These are phyloP conservation scores for Ammodytes marinus DNA, from an alignment of 2,113 vertebrate species.

Conservation along the genomic window DNA sequence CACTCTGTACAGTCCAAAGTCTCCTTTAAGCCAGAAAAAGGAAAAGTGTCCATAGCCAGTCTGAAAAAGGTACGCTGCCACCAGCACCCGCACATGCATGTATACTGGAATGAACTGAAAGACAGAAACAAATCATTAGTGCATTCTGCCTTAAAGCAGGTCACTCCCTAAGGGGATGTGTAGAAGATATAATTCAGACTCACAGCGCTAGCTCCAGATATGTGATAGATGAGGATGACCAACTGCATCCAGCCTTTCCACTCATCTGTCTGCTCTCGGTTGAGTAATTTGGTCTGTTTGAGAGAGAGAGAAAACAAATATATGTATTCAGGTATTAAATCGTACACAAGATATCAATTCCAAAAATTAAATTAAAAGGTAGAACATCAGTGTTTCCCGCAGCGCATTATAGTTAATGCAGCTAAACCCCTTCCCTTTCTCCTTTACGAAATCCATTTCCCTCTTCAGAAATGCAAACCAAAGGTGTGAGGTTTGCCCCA, in stretches of 20 bases:
- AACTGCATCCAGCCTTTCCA: constrained; percentile 99
- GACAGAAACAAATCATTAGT: constrained; percentile 21
- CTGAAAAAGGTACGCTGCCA: constrained; percentile 98
- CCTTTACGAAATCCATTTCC: too few relatives aligned
- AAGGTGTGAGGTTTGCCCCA: too few relatives aligned
- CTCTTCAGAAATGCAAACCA: too few relatives aligned
- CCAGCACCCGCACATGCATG: constrained; percentile 97
- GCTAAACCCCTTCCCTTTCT: too few relatives aligned
- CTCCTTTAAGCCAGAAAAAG: constrained; percentile 98
- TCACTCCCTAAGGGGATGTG: background rate
- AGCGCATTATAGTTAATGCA: too few relatives aligned
- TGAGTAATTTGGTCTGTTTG: constrained; percentile 93
- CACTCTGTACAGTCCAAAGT: constrained; percentile 96
- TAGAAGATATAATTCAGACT: constrained; percentile 71
- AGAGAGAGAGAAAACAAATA: constrained; percentile 34
- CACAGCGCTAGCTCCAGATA: constrained; percentile 97
- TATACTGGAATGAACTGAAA: constrained; percentile 97
- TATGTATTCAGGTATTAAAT: too few relatives aligned
- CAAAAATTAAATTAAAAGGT: background rate
- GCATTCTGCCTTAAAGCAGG: background rate
- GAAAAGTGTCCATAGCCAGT: constrained; percentile 99
- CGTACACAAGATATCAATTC: background rate
- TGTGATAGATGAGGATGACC: constrained; percentile 98
- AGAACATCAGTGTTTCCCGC: too few relatives aligned
- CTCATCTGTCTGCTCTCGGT: constrained; percentile 98